Percentiles rank a stretch among this genome's conserved stretches.
Evolutionary conservation across 2,888 invertebrate genomes (phyloP).

Genomic region (Aproaerema taeniolella): DNA sequence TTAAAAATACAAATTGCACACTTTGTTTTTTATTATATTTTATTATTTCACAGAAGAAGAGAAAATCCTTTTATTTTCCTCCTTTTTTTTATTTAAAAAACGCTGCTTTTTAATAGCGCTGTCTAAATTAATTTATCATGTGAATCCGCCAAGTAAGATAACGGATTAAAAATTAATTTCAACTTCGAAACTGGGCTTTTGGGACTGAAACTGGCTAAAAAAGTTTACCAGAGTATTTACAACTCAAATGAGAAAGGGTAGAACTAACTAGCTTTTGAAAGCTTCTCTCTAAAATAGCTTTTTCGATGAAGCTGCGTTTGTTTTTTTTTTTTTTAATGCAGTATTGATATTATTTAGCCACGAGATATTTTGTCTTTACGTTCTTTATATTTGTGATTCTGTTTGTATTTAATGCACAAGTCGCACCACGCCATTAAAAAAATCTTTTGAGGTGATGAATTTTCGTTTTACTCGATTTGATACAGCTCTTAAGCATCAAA

Average conservation of each 20-base stretch:
- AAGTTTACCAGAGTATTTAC: background rate
- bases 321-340: background rate
- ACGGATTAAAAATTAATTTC: constrained; percentile 69
- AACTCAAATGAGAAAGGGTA: background rate
- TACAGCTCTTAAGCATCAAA: too few species aligned
- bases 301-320: background rate
- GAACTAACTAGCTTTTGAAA: background rate
- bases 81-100: too few species aligned
- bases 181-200: constrained; percentile 47
- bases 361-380: too few species aligned
- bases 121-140: constrained; percentile 49
- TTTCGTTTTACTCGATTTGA: too few species aligned
- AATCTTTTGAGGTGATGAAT: too few species aligned
- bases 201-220: constrained; percentile 21
- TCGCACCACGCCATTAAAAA: too few species aligned
- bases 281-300: too few species aligned
- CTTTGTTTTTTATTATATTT: too few species aligned
- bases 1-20: too few species aligned
- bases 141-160: constrained; percentile 55
- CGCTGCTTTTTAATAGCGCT: too few species aligned
- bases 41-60: too few species aligned
- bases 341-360: background rate
- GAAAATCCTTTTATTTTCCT: too few species aligned
- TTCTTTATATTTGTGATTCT: background rate
- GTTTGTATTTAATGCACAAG: background rate